Conservation (phyloP, 30 jellyfish, hydroid and myxozoan species). For the Morbakka virulenta region DNA sequence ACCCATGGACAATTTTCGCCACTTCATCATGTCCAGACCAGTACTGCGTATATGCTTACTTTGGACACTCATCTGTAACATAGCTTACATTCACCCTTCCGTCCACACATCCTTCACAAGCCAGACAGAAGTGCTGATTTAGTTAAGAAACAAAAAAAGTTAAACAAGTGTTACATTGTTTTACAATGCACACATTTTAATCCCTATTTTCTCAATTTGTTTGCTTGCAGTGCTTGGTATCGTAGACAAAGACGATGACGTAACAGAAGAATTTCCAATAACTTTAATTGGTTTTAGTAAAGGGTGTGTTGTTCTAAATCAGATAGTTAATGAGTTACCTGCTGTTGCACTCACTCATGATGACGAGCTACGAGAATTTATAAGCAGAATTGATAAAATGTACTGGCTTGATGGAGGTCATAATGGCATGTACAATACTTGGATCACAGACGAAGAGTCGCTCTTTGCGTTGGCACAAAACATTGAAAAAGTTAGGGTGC, state of each 20-base stretch:
- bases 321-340: slow-evolving; percentile 69
- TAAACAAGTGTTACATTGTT: too few species aligned
- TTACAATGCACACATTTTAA: neutral
- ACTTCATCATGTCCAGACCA: too few species aligned
- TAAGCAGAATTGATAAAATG: slow-evolving; percentile 32
- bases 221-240: slow-evolving; percentile 24
- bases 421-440: slow-evolving; percentile 74
- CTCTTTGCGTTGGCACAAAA: slow-evolving; percentile 34
- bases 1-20: too few species aligned
- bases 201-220: neutral
- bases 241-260: slow-evolving; percentile 52
- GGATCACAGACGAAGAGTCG: slow-evolving; percentile 57
- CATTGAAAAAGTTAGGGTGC: slow-evolving; percentile 62
- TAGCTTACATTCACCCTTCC: too few species aligned
- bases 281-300: slow-evolving; percentile 74
- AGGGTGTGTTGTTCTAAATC: slow-evolving; percentile 88
- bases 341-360: slow-evolving; percentile 14
- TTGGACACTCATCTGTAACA: too few species aligned
- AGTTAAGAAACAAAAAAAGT: too few species aligned
- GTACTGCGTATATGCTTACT: too few species aligned
- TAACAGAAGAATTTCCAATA: slow-evolving; percentile 53
- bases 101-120: too few species aligned
- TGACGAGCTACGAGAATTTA: slow-evolving; percentile 12
- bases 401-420: slow-evolving; percentile 77
- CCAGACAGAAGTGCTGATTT: too few species aligned